Base-by-base conservation (phyloP, 2,888 invertebrate species). In the Molorchus minor region DNA sequence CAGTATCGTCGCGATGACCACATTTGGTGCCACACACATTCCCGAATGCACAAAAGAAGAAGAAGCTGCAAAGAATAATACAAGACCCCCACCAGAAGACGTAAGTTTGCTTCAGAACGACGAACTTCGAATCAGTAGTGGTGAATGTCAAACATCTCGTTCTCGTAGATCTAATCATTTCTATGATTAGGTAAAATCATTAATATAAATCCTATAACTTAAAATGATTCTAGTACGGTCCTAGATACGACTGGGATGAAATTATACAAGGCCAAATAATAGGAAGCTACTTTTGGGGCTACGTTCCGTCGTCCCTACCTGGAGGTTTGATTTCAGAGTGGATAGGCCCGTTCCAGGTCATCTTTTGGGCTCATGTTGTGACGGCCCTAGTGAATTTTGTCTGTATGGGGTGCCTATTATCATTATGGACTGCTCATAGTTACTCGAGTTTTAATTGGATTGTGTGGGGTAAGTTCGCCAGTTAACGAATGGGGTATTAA, bases 361-460 rank as follows among this genome's bases (percentile, higher is more conserved):
- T 70, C 16, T 44, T 71, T 12, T 56, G 44, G 25, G 56, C 61
- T 13, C 62, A 62, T 8, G 7, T 65, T 3, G 17, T 63, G 2
- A 53, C 57, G 15, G 59, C 54, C 7, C n/a, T 61, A n/a, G 17
- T 64, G 1, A 67, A 65, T 21, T 0, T 59, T 86, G 0, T 84
- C 83, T 40, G 87, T 88, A 0, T 62, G 82, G 0, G 85, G 85
- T 0, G 85, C 87, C 0, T 75, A 80, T 29, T 71, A 83, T 67
- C 81, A 83, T 67, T 84, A 83, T 62, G 79, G 84, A 43, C 82
- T 83, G 0, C 75, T 88, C 0, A 83, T 86, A 59, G 74, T 80
- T 0, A 68, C 83, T 5, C 79, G 88, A 64, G 84, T 88, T 65
- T 67, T 84, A 0, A 80, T 87, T 17, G 88, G 88, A 57, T 79